Evolutionary conservation across 2,797 vertebrate genomes (phyloP), one percentile per base, ranked within the genome.

Genomic region (Argya squamiceps): DNA sequence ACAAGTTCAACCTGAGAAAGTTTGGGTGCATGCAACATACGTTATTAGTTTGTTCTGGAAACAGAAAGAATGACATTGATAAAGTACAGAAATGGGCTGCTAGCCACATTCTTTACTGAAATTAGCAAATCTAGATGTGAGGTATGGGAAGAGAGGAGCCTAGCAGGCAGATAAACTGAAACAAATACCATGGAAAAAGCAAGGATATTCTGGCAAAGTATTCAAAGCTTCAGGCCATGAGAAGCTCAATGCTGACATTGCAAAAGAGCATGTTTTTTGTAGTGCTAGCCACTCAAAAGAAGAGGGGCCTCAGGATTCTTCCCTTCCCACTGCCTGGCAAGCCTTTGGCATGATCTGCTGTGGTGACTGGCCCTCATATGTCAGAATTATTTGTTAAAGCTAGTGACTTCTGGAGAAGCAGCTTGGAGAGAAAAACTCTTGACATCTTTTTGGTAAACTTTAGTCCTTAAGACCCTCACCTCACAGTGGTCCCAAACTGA

Each of bases 271-370:
- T 0, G 1, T 8, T 65, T 78, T 43, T 50, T 87, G 16, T 47
- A 58, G 23, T 23, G 43, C 39, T 56, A 37, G 43, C 29, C 59
- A 39, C 26, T n/a, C 1, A 3, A 23, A 89, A 63, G 41, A 52
- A 78, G 32, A 14, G 5, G 27, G 12, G 15, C 7, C 11, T 9
- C 2, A 39, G 27, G 44, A 55, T 47, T 63, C 47, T 32, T 89
- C 29, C 14, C 20, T 70, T 43, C 14, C 4, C 14, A 34, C 16
- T 0, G 0, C 34, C 43, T 65, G 36, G 14, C 7, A 39, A 89
- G 14, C 3, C 50, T 55, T 43, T 59, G 63, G 39, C n/a, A 43
- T 36, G 43, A 59, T 67, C 37, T 86, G 24, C 43, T 73, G 11
- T 36, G 73, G n/a, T 12, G 10, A 56, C 16, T 43, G 19, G 14